phyloP scores from a whole-genome alignment of 2,797 vertebrate species.

The Melopsittacus undulatus region DNA sequence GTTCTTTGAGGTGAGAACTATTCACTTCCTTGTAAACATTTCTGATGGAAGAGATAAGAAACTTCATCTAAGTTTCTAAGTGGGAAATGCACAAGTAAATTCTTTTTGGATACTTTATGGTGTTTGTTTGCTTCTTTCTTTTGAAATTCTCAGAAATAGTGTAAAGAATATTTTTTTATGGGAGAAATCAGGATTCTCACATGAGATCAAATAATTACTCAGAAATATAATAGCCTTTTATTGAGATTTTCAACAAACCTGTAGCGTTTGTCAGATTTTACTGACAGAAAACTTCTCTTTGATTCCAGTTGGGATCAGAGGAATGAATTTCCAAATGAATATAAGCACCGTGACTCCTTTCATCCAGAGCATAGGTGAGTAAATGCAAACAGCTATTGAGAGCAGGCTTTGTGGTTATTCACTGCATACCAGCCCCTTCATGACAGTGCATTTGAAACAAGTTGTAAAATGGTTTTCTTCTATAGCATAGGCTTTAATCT shows the following conservation, averaged over 20 bases:
- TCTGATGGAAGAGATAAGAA: background rate
- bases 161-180: background rate
- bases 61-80: background rate
- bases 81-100: background rate
- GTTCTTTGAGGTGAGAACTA: background rate
- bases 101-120: background rate
- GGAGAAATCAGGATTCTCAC: background rate
- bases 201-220: background rate
- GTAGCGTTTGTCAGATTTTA: background rate
- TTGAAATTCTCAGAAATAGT: background rate
- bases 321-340: constrained; percentile 61
- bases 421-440: background rate
- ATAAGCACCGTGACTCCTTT: constrained; percentile 58
- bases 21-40: background rate
- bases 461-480: background rate
- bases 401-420: background rate
- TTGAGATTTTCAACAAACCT: background rate
- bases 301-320: constrained; percentile 29
- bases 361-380: constrained; percentile 67
- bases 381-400: background rate
- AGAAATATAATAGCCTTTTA: background rate
- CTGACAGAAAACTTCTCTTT: background rate
- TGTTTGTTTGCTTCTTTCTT: background rate
- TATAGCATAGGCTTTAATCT: background rate
- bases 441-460: background rate